These are phyloP conservation scores for Eudyptes chrysolophus DNA, from an alignment of 2,113 vertebrate species.

Conservation along the genomic window DNA sequence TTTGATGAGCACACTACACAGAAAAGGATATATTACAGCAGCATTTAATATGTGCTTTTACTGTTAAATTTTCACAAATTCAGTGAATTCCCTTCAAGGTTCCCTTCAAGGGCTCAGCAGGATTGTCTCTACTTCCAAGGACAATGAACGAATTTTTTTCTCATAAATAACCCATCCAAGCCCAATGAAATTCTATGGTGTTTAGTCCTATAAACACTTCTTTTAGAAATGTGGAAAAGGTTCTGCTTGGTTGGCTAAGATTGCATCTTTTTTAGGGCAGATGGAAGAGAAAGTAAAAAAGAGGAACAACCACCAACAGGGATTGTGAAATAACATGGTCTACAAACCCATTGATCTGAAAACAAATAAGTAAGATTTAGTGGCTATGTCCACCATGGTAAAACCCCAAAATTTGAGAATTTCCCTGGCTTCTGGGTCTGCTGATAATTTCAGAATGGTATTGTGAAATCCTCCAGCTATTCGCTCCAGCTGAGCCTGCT, in stretches of 20 bases:
- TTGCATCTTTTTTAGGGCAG: neutral
- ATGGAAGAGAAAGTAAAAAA: conserved; percentile 42
- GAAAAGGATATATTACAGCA: neutral
- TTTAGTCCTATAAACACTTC: neutral
- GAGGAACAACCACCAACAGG: neutral
- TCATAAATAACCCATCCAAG: neutral
- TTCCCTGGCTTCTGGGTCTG: neutral
- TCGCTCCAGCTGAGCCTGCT: conserved; percentile 65
- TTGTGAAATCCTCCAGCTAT: conserved; percentile 45
- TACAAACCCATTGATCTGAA: conserved; percentile 22
- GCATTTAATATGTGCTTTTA: neutral
- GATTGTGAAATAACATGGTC: conserved; percentile 14
- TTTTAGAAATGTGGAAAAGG: neutral
- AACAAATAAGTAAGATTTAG: conserved; percentile 23
- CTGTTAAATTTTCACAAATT: neutral
- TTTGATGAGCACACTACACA: neutral
- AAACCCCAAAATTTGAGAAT: conserved; percentile 1
- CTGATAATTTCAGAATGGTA: neutral
- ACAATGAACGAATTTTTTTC: neutral
- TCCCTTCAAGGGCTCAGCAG: neutral
- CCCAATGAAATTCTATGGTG: neutral
- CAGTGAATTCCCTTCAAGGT: neutral
- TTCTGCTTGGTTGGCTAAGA: neutral
- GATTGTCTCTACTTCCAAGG: neutral
- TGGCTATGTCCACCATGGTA: neutral